Evolutionary conservation across 1,140 invertebrate genomes (phyloP).

Genomic region (Leptinotarsa defecta): DNA sequence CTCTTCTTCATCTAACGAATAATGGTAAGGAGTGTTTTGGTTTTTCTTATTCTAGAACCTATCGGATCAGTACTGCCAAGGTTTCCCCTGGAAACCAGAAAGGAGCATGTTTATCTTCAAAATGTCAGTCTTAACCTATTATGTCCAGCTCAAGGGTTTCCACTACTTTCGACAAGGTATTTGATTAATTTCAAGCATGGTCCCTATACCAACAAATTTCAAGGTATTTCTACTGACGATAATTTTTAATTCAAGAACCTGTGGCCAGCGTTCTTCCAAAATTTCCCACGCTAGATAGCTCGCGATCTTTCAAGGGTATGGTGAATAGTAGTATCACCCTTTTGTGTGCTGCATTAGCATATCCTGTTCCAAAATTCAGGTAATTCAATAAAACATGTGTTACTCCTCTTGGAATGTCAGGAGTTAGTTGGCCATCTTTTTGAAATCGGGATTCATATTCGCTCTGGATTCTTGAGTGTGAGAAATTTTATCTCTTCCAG

Average conservation of each 20-base stretch:
- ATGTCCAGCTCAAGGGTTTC: slow-evolving; percentile 66
- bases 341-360: slow-evolving; percentile 66
- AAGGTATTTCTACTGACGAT: slow-evolving; percentile 6
- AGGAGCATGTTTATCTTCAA: slow-evolving; percentile 33
- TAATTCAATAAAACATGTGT: slow-evolving; percentile 48
- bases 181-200: slow-evolving; percentile 24
- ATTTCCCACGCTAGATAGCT: slow-evolving; percentile 58
- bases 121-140: slow-evolving; percentile 57
- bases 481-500: slow-evolving; percentile 53
- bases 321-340: slow-evolving; percentile 59
- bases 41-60: slow-evolving; percentile 59
- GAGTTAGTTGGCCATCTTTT: slow-evolving; percentile 64
- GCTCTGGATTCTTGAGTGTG: neutral
- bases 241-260: slow-evolving; percentile 58
- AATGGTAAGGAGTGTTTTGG: slow-evolving; percentile 25
- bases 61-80: slow-evolving; percentile 67
- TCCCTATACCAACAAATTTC: slow-evolving; percentile 26
- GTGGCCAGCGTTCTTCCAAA: slow-evolving; percentile 63
- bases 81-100: slow-evolving; percentile 69
- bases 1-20: neutral
- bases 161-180: slow-evolving; percentile 66
- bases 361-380: slow-evolving; percentile 67
- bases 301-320: slow-evolving; percentile 46
- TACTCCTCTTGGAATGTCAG: slow-evolving; percentile 56
- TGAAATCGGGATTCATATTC: slow-evolving; percentile 40